Evolutionary conservation across 1,140 invertebrate species (phyloP), one percentile per base, ranked within the genome.

Genomic region (Pogonognathellus flavescens): DNA sequence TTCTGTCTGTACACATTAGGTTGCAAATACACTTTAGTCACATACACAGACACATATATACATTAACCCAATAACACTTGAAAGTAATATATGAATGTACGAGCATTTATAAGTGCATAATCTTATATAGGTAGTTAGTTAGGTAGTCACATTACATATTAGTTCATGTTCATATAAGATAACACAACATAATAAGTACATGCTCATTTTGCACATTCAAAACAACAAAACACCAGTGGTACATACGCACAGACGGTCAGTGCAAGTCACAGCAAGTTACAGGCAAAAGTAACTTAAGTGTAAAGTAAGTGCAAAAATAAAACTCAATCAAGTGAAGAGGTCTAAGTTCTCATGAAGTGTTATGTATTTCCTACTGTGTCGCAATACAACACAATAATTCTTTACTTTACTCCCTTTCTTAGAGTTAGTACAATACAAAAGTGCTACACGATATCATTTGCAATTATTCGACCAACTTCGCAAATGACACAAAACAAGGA

Each of bases 71-170:
- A 13, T 57, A 57, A n/a, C 1, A 57, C 11, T 57, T 57, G 11
- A n/a, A 13, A 57, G 31, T 41, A 41, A 41, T 41, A 41, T 41
- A 41, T 41, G 31, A 41, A 3, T 41, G 31, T 41, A 41, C 6
- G 31, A 3, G 31, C 70, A 76, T 49, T 41, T 76, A 76, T 41
- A 76, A 76, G 70, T 76, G 70, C 70, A 76, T 76, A 76, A 76
- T 66, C 62, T 66, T 25, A 25, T 66, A 76, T 14, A 76, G n/a
- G n/a, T n/a, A n/a, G n/a, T n/a, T n/a, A n/a, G n/a, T n/a, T n/a
- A n/a, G n/a, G n/a, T n/a, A n/a, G n/a, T n/a, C 31, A 49, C 41
- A 18, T 9, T 76, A 50, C 70, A 49, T 41, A 41, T 41, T 41
- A 41, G 2, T 41, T 41, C 31, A 41, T 76, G 49, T 31, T n/a